Base-by-base conservation (phyloP, 35 echinoderm and acorn worm genomes). In the Ptychodera flava region DNA sequence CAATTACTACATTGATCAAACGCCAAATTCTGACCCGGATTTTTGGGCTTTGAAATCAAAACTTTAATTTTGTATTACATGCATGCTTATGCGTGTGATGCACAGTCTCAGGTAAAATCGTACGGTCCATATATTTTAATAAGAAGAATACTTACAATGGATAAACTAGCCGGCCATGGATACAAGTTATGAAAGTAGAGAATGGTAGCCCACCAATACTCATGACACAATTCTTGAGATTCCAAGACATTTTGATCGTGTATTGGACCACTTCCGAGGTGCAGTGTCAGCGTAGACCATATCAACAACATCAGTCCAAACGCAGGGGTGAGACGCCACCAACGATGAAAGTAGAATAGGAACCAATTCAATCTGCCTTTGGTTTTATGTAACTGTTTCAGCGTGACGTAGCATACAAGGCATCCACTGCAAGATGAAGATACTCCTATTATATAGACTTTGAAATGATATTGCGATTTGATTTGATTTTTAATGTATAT, bases 261-360 rank as follows among this genome's bases (percentile, higher is more conserved):
- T 12, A 2, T 12, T 80, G 78, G 78, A 29, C 78, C 78, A 80
- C 30, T 32, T 28, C 28, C 87, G 29, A 89, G 28, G 78, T 83
- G 80, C 29, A 31, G 31, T 83, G 34, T 37, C 36, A 89, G 80
- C 1, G 87, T 35, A 27, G 80, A 38, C 87, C 87, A 89, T 28
- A 89, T 31, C 16, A 37, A 36, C 78, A 89, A 38, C 16, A 36
- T 37, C 0, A 79, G 34, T 6, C 79, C 32, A 1, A 89, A 38
- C 16, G 87, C 87, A 31, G 87, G 87, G 35, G 87, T 89, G 1
- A 89, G 87, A 77, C 87, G 87, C 80, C 87, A 89, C 34, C 81
- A 89, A 10, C 87, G 87, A 77, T 89, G 87, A 32, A 89, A 89
- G 33, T 83, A 82, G 79, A 83, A 89, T 36, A 89, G 45, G 1